Conservation (phyloP, 1,140 invertebrate genomes). For the Vollenhovia emeryi region DNA sequence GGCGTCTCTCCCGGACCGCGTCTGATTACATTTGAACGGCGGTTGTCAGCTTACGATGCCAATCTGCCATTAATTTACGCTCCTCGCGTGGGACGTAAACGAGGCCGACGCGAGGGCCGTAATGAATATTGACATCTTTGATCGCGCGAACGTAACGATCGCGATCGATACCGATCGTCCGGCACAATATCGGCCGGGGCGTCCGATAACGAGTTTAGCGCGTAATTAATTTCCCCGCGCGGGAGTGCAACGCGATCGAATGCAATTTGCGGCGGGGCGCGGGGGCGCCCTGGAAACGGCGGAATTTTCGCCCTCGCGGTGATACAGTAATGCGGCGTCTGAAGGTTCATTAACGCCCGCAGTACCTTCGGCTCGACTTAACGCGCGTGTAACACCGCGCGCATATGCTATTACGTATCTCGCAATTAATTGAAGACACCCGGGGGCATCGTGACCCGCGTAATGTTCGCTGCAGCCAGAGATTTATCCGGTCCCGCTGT, state of each 20-base stretch:
- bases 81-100: constrained; percentile 15
- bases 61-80: constrained; percentile 41
- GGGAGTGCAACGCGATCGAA: not conserved
- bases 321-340: constrained; percentile 26
- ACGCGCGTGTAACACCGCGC: constrained; percentile 25
- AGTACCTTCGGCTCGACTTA: constrained; percentile 24
- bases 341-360: constrained; percentile 27
- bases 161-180: constrained; percentile 23
- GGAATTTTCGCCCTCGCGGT: constrained; percentile 39
- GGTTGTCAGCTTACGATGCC: constrained; percentile 37
- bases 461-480: not conserved
- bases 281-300: constrained; percentile 39
- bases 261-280: constrained; percentile 37
- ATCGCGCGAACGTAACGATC: constrained; percentile 26
- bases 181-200: constrained; percentile 8
- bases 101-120: not conserved
- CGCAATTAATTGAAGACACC: constrained; percentile 37
- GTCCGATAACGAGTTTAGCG: constrained; percentile 39
- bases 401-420: constrained; percentile 5
- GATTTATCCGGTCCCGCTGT: constrained; percentile 6
- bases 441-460: not conserved
- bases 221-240: constrained; percentile 39
- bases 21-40: constrained; percentile 38
- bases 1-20: not conserved
- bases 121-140: constrained; percentile 50